Evolutionary conservation across 2,113 vertebrate species (phyloP).

Genomic region (Fukomys damarensis): DNA sequence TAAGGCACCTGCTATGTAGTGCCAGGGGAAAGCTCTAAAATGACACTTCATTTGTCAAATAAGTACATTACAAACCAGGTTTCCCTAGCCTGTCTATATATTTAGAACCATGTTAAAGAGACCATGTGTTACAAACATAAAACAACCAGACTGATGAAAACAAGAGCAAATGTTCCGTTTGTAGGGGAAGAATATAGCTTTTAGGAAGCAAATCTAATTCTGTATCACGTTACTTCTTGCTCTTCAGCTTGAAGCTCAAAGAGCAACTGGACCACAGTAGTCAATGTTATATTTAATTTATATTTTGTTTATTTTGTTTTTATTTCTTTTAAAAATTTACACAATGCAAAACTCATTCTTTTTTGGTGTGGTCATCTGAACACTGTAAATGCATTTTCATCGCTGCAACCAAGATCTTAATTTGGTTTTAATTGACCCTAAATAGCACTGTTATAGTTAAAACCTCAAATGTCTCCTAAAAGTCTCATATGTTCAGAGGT

Average conservation of each 20-base stretch:
- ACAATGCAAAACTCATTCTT: not conserved
- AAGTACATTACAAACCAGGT: constrained; percentile 9
- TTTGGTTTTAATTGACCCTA: not conserved
- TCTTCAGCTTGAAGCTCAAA: not conserved
- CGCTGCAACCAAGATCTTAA: not conserved
- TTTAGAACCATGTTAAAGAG: not conserved
- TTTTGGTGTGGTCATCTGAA: not conserved
- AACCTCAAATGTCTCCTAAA: not conserved
- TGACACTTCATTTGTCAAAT: constrained; percentile 58
- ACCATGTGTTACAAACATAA: not conserved
- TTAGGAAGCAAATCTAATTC: not conserved
- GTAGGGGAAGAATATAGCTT: not conserved
- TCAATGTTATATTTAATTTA: not conserved
- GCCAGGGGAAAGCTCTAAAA: constrained; percentile 52
- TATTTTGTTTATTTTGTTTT: not conserved
- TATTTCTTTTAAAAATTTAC: not conserved
- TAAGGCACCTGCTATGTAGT: constrained; percentile 42
- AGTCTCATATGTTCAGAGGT: not conserved
- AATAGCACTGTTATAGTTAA: not conserved
- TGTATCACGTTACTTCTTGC: not conserved
- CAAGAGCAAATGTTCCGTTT: not conserved
- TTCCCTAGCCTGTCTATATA: not conserved
- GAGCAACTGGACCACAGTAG: not conserved
- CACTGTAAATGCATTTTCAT: not conserved
- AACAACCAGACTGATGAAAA: not conserved